Percentiles rank a stretch among this genome's conserved stretches.
These are phyloP conservation scores for Megaptera novaeangliae DNA, from an alignment of 2,113 vertebrate genomes.

Conservation along the genomic window DNA sequence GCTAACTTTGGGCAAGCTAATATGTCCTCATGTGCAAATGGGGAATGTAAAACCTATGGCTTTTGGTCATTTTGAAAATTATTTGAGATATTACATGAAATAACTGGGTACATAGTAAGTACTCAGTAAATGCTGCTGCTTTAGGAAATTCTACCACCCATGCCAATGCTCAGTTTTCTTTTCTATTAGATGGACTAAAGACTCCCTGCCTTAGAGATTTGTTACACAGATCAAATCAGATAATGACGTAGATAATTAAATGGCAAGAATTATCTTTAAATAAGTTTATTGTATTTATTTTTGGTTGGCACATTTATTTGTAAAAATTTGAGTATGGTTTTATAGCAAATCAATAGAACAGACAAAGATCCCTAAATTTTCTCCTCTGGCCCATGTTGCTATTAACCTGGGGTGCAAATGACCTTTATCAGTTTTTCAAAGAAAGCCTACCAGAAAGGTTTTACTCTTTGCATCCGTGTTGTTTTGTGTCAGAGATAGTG, in stretches of 20 bases:
- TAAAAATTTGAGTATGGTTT: neutral
- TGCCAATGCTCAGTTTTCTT: neutral
- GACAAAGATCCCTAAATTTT: neutral
- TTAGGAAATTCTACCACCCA: neutral
- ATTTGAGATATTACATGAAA: neutral
- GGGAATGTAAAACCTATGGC: neutral
- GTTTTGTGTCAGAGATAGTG: constrained; percentile 40
- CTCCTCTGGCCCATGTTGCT: neutral
- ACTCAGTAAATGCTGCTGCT: neutral
- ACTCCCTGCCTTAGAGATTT: neutral
- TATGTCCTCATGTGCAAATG: neutral
- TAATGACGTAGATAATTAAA: neutral
- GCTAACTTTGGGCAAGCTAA: neutral
- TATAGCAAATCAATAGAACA: neutral
- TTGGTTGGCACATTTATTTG: neutral
- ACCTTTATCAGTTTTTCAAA: constrained; percentile 42
- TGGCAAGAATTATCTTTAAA: neutral
- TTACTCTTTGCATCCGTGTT: neutral
- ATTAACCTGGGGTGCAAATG: neutral
- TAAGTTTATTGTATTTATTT: neutral
- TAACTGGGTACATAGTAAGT: neutral
- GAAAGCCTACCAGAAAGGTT: neutral
- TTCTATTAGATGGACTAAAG: neutral
- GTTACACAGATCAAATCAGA: neutral
- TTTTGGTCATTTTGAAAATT: neutral